Evolutionary conservation across 2,888 invertebrate genomes (phyloP).

Genomic region (Chironomus riparius): DNA sequence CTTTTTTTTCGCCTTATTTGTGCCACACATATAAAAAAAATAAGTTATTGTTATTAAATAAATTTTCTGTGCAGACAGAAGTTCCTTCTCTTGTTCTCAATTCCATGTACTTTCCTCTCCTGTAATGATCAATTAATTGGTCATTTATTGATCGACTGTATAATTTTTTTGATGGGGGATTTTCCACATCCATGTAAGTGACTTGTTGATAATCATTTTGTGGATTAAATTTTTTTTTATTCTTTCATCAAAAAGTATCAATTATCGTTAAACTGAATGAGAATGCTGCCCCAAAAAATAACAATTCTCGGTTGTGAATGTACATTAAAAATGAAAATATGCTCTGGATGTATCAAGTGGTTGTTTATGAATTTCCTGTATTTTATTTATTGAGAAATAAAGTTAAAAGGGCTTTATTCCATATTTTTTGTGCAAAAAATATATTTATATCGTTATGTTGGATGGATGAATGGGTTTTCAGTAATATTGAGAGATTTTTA

Average conservation of each 20-base stretch:
- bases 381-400: too few relatives aligned
- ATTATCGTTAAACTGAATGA: neutral
- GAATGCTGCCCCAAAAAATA: neutral
- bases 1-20: too few relatives aligned
- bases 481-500: too few relatives aligned
- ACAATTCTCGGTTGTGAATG: neutral
- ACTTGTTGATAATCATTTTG: neutral
- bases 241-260: neutral
- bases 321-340: neutral
- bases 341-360: neutral
- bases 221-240: neutral
- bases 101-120: neutral
- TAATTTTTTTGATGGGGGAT: neutral
- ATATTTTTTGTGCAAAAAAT: too few relatives aligned
- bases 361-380: neutral
- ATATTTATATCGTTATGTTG: too few relatives aligned
- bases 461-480: too few relatives aligned
- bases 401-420: too few relatives aligned
- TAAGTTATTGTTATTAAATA: neutral
- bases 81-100: neutral
- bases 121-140: neutral
- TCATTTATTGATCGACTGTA: neutral
- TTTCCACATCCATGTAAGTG: neutral
- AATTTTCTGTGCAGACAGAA: neutral
- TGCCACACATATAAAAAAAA: neutral